These are phyloP conservation scores for Dromius quadrimaculatus DNA, from an alignment of 2,888 invertebrate genomes.

Conservation along the genomic window DNA sequence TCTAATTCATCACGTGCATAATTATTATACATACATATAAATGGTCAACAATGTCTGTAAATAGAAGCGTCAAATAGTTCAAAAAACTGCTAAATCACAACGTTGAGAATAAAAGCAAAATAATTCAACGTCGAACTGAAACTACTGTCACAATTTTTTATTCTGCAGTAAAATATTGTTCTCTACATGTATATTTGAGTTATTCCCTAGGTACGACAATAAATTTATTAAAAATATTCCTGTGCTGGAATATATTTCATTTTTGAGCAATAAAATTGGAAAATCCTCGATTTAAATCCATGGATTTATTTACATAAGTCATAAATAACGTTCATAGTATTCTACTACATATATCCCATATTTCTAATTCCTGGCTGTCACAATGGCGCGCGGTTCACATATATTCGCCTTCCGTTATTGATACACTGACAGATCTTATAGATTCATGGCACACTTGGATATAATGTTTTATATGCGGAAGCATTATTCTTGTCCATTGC, in stretches of 20 bases:
- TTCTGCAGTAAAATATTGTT: no score
- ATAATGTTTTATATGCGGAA: slow-evolving; percentile 33
- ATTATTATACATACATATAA: no score
- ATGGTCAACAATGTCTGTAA: no score
- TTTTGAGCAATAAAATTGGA: slow-evolving; percentile 10
- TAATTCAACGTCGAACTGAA: no score
- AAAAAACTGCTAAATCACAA: no score
- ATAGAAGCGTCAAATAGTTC: no score
- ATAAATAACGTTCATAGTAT: slow-evolving; percentile 20
- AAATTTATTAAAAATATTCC: slow-evolving; percentile 18
- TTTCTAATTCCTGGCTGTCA: slow-evolving; percentile 25
- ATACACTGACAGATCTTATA: slow-evolving; percentile 37
- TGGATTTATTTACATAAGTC: slow-evolving; percentile 28
- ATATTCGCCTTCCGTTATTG: slow-evolving; percentile 33
- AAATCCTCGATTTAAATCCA: slow-evolving; percentile 11
- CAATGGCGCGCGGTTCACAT: slow-evolving; percentile 15
- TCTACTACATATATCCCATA: slow-evolving; percentile 10
- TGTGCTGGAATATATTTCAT: slow-evolving; percentile 7
- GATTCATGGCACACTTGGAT: slow-evolving; percentile 33
- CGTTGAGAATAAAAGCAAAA: no score
- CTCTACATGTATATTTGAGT: no score
- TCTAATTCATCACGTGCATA: no score
- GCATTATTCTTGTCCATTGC: slow-evolving; percentile 40
- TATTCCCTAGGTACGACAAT: no score
- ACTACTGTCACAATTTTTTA: no score